Evolutionary conservation across 2,888 invertebrate genomes (phyloP).

Genomic region (Melipona bicolor): DNA sequence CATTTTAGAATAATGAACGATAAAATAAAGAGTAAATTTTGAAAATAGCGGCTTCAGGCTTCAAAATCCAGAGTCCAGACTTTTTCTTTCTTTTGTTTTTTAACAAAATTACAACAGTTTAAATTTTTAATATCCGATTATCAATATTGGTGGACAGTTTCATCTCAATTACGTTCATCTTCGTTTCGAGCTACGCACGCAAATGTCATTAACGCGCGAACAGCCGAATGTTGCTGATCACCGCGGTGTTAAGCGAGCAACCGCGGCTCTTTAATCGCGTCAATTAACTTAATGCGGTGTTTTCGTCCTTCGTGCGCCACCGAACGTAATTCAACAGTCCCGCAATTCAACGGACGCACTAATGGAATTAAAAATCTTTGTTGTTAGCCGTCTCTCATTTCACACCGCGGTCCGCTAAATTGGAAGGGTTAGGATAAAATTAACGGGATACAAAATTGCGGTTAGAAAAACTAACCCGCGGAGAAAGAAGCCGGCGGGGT

Average conservation of each 20-base stretch:
- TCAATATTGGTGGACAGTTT: too few relatives aligned
- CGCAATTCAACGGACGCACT: background rate
- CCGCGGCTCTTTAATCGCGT: background rate
- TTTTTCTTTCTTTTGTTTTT: too few relatives aligned
- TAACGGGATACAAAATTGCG: background rate
- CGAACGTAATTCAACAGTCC: background rate
- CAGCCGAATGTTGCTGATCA: background rate
- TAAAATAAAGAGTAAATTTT: too few relatives aligned
- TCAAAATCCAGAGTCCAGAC: too few relatives aligned
- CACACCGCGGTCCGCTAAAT: background rate
- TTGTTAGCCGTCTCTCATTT: background rate
- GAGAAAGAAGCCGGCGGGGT: background rate
- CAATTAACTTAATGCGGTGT: conserved; percentile 11
- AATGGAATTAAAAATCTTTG: conserved; percentile 34
- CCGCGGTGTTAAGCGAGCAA: background rate
- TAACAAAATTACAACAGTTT: too few relatives aligned
- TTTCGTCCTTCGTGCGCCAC: background rate
- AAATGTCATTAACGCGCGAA: background rate
- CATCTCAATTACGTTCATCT: background rate
- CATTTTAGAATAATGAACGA: too few relatives aligned
- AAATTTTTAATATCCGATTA: too few relatives aligned
- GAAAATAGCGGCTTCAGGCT: too few relatives aligned
- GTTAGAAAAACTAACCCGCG: background rate
- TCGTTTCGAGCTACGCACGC: background rate
- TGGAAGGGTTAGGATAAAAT: background rate